A percentile compares a stretch with the other conserved stretches of the same genome.
Conservation (phyloP, 1,140 invertebrate species). For the Carcinoscorpius rotundicauda region DNA sequence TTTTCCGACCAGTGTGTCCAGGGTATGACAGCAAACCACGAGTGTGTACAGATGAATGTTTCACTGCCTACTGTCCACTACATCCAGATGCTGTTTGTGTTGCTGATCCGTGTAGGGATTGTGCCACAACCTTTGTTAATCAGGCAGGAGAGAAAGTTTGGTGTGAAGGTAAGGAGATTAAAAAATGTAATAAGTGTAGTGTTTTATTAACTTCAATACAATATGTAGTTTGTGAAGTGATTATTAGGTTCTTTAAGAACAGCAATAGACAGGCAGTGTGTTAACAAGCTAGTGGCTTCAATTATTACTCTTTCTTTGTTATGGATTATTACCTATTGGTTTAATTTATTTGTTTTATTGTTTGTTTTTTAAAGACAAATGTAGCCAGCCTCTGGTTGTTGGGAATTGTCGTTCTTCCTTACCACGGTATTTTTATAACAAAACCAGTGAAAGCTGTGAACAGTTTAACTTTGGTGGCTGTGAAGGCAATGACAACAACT, state of each 20-base stretch:
- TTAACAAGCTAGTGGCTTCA: no score
- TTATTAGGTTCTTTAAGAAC: no score
- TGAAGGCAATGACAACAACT: conserved; percentile 1
- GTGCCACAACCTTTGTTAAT: conserved; percentile 18
- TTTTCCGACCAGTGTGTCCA: conserved; percentile 26
- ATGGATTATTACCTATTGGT: no score
- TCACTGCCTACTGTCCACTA: conserved; percentile 28
- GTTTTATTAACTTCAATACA: no score
- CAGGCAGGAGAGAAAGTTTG: conserved; percentile 13
- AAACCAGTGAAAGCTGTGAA: not conserved
- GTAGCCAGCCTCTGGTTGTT: not conserved
- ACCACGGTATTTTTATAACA: not conserved
- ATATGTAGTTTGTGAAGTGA: no score
- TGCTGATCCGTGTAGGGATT: conserved; percentile 35
- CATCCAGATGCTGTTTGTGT: conserved; percentile 35
- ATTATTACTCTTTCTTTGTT: no score
- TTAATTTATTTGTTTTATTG: no score
- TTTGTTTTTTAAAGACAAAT: not conserved
- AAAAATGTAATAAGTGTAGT: not conserved
- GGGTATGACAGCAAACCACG: conserved; percentile 23
- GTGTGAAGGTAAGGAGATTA: conserved; percentile 20
- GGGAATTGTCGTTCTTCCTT: not conserved
- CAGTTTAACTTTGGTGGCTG: not conserved
- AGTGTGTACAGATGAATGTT: conserved; percentile 32
- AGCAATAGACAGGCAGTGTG: no score